These are phyloP conservation scores for Fragum fragum DNA, from an alignment of 2,888 invertebrate species.

Conservation along the genomic window DNA sequence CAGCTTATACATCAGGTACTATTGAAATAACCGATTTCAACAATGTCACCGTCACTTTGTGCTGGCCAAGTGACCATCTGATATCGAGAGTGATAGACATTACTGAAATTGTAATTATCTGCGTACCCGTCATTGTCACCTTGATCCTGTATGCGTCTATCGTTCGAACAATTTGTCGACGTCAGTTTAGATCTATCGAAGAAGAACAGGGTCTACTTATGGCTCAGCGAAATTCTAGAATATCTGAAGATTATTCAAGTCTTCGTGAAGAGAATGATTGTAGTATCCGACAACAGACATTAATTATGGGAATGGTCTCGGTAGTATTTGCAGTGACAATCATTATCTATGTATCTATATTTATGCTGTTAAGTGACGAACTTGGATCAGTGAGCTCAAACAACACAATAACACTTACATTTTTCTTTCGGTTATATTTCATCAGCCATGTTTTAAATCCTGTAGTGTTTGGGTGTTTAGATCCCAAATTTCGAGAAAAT, in stretches of 20 bases:
- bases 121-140: background rate
- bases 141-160: background rate
- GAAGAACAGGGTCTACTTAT: background rate
- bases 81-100: background rate
- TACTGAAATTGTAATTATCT: background rate
- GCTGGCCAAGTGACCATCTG: background rate
- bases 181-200: background rate
- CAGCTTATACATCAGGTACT: background rate
- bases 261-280: background rate
- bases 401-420: background rate
- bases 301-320: conserved; percentile 9
- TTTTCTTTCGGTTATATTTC: conserved; percentile 19
- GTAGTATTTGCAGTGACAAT: background rate
- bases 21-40: background rate
- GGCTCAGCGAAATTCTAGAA: background rate
- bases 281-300: background rate
- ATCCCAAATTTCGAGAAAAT: background rate
- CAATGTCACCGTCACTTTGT: background rate
- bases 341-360: background rate
- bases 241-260: too few species aligned
- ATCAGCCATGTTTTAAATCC: conserved; percentile 18
- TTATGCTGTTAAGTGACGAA: background rate
- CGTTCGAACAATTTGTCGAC: background rate
- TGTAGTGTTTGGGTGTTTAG: conserved; percentile 23
- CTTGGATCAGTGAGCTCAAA: background rate